A percentile compares a stretch with the other conserved stretches of the same genome.
Conservation (phyloP, 2,888 invertebrate genomes). For the Pterostichus madidus region DNA sequence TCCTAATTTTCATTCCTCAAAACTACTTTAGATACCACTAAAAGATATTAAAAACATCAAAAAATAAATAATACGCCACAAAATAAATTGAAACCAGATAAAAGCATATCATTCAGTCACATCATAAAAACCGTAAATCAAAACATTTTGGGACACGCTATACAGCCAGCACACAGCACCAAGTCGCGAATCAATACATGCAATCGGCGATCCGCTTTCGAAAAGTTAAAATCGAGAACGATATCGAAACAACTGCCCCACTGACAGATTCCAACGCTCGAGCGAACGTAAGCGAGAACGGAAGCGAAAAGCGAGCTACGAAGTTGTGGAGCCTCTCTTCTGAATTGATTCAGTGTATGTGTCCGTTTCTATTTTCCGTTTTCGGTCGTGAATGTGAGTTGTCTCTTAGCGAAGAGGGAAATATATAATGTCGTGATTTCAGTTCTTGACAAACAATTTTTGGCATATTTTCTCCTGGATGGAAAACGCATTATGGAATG, state of each 20-base stretch:
- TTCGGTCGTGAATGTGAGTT: slow-evolving; percentile 11
- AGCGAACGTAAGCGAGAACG: slow-evolving; percentile 18
- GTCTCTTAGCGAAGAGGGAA: slow-evolving; percentile 40
- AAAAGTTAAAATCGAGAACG: slow-evolving; percentile 56
- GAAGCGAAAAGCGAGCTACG: too few relatives aligned
- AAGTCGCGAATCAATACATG: slow-evolving; percentile 47
- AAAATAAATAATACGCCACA: slow-evolving; percentile 40
- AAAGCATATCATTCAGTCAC: slow-evolving; percentile 49
- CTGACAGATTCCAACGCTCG: slow-evolving; percentile 46
- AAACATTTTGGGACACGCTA: slow-evolving; percentile 35
- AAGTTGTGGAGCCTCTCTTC: slow-evolving; percentile 18
- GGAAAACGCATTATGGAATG: slow-evolving; percentile 38
- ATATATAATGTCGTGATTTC: slow-evolving; percentile 45
- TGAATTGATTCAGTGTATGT: slow-evolving; percentile 49
- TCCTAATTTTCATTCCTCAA: slow-evolving; percentile 24
- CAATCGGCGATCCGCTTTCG: slow-evolving; percentile 47
- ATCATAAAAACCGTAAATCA: slow-evolving; percentile 50
- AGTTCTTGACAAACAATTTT: slow-evolving; percentile 47
- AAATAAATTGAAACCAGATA: slow-evolving; percentile 44
- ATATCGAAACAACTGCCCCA: slow-evolving; percentile 47
- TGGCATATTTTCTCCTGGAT: slow-evolving; percentile 46
- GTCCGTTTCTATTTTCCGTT: slow-evolving; percentile 48
- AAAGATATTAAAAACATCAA: slow-evolving; percentile 21
- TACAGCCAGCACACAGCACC: neutral
- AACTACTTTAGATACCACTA: slow-evolving; percentile 22